Evolutionary conservation across 2,888 invertebrate species (phyloP).

Genomic region (Carabus problematicus): DNA sequence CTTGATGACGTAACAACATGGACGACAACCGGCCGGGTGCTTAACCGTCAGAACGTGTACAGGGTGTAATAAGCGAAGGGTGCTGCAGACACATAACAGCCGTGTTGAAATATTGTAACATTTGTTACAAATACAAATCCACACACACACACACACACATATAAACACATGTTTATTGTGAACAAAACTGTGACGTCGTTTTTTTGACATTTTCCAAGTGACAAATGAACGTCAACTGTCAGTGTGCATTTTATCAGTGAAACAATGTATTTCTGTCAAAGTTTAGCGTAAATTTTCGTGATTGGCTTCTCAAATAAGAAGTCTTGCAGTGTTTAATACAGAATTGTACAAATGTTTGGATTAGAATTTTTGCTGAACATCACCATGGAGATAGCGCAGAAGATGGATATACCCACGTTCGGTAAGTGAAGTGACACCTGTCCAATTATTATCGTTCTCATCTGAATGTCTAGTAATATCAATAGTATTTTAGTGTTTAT

Average conservation of each 20-base stretch:
- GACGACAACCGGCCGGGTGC: conserved; percentile 29
- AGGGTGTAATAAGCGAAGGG: background rate
- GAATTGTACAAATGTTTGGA: conserved; percentile 51
- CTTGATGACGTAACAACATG: conserved; percentile 33
- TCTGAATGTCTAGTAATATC: too few species aligned
- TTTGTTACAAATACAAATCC: background rate
- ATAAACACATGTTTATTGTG: background rate
- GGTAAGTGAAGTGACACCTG: conserved; percentile 48
- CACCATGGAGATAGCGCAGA: conserved; percentile 53
- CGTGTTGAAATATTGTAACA: conserved; percentile 3
- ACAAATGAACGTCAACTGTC: too few species aligned
- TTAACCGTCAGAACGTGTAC: conserved; percentile 25
- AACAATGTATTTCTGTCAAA: background rate
- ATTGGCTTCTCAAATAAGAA: conserved; percentile 22
- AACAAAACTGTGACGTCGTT: background rate
- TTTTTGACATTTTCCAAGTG: background rate
- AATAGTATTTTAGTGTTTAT: too few species aligned
- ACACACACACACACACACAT: background rate
- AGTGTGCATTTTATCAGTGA: too few species aligned
- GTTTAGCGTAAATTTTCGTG: conserved; percentile 13
- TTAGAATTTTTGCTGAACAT: conserved; percentile 53
- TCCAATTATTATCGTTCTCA: background rate
- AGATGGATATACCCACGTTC: conserved; percentile 52
- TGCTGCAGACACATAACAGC: background rate
- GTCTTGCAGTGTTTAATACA: conserved; percentile 15